phyloP scores from a whole-genome alignment of 2,888 invertebrate species.

The Callyntrura sp. region DNA sequence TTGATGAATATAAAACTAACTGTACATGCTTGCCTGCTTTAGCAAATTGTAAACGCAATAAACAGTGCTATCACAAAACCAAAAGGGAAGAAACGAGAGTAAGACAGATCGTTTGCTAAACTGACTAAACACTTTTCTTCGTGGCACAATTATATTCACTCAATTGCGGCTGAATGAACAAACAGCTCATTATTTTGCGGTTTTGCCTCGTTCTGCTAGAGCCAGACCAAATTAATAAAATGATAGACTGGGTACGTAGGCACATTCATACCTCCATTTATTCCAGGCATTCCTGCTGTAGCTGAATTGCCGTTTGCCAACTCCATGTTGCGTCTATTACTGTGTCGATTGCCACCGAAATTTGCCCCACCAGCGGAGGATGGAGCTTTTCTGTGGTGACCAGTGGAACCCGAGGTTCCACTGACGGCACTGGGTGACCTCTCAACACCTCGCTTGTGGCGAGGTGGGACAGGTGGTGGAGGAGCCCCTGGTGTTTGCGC shows the following conservation, averaged over 20 bases:
- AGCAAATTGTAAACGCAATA: constrained; percentile 32
- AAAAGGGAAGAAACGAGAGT: constrained; percentile 12
- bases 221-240: no score
- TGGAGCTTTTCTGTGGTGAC: constrained; percentile 32
- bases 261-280: constrained; percentile 64
- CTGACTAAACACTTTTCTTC: constrained; percentile 18
- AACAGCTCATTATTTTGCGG: constrained; percentile 30
- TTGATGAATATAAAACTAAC: constrained; percentile 38
- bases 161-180: not conserved
- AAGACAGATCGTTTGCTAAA: constrained; percentile 10
- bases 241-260: not conserved
- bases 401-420: constrained; percentile 48
- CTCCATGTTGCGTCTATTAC: constrained; percentile 71
- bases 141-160: not conserved
- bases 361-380: constrained; percentile 36
- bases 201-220: constrained; percentile 1
- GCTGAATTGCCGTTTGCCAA: constrained; percentile 49
- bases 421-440: constrained; percentile 79
- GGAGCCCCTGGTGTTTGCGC: constrained; percentile 70
- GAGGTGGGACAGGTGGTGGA: constrained; percentile 83
- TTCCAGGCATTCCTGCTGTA: constrained; percentile 5
- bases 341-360: constrained; percentile 74
- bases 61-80: constrained; percentile 34
- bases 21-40: constrained; percentile 27
- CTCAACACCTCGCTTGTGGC: constrained; percentile 80